Evolutionary conservation across 2,888 invertebrate genomes (phyloP).

Genomic region (Pseudococcus longispinus): DNA sequence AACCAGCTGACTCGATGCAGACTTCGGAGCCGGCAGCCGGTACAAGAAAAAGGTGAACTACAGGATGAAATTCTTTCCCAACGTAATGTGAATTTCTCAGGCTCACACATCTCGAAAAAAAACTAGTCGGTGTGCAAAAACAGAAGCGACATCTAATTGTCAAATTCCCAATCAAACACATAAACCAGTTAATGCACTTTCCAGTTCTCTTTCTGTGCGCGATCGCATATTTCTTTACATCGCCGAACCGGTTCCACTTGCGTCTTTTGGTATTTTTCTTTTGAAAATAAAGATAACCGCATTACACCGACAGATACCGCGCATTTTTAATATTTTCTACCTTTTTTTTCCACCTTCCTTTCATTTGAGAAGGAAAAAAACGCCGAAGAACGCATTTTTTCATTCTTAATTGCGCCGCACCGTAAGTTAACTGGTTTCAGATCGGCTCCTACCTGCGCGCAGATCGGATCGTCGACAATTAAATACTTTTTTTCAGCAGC

Average conservation of each 20-base stretch:
- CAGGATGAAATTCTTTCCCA: constrained; percentile 21
- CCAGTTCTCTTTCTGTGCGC: constrained; percentile 16
- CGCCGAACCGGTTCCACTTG: constrained; percentile 48
- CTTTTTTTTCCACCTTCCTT: neutral
- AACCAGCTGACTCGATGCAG: constrained; percentile 12
- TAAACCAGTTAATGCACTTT: constrained; percentile 40
- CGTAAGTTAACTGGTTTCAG: constrained; percentile 27
- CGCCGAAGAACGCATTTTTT: neutral
- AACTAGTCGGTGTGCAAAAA: constrained; percentile 12
- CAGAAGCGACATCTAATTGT: constrained; percentile 46
- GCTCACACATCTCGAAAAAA: constrained; percentile 18
- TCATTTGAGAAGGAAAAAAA: neutral
- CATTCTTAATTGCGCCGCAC: neutral
- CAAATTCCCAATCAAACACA: constrained; percentile 30
- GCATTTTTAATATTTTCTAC: constrained; percentile 53
- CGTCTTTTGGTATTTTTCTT: constrained; percentile 53
- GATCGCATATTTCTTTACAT: constrained; percentile 13
- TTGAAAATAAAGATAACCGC: constrained; percentile 55
- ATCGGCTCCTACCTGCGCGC: neutral
- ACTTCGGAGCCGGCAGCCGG: neutral
- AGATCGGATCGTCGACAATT: neutral
- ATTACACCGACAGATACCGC: constrained; percentile 56
- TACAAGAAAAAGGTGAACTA: neutral
- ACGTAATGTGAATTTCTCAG: constrained; percentile 15
- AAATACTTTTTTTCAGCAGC: neutral